Conservation (phyloP, 2,113 vertebrate genomes). For the Coptodon bakossiorum region DNA sequence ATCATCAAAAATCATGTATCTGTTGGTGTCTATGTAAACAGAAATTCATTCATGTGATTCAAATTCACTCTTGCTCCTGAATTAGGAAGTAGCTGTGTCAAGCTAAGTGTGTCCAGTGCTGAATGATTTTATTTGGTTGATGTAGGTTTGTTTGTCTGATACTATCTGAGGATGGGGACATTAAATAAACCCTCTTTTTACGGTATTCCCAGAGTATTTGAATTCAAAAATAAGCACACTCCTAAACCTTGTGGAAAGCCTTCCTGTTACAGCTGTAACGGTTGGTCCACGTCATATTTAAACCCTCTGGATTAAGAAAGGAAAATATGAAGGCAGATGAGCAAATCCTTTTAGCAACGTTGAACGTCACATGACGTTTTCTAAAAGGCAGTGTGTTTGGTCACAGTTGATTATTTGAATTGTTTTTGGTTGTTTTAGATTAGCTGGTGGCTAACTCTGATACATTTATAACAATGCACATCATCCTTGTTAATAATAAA, state of each 20-base stretch:
- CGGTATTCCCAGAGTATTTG: not conserved
- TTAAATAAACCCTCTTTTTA: not conserved
- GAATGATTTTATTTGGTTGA: not conserved
- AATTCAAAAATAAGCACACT: not conserved
- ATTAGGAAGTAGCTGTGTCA: not conserved
- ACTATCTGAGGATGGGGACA: not conserved
- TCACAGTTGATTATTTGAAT: not conserved
- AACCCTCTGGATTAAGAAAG: not conserved
- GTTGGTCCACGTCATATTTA: not conserved
- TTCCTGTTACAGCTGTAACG: not conserved
- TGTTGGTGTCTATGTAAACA: not conserved
- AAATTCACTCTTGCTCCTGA: not conserved
- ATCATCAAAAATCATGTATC: not conserved
- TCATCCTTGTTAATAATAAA: not conserved
- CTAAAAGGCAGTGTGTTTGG: not conserved
- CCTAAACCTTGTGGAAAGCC: not conserved
- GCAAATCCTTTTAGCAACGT: not conserved
- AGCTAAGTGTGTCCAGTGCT: not conserved
- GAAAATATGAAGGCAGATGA: not conserved
- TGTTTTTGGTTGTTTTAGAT: not conserved
- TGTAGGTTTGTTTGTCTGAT: not conserved
- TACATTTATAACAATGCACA: not conserved
- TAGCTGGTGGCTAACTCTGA: rapidly evolving
- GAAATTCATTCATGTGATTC: not conserved
- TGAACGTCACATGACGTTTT: not conserved